Evolutionary conservation across 2,113 vertebrate species (phyloP).

Genomic region (Misgurnus mizolepis): DNA sequence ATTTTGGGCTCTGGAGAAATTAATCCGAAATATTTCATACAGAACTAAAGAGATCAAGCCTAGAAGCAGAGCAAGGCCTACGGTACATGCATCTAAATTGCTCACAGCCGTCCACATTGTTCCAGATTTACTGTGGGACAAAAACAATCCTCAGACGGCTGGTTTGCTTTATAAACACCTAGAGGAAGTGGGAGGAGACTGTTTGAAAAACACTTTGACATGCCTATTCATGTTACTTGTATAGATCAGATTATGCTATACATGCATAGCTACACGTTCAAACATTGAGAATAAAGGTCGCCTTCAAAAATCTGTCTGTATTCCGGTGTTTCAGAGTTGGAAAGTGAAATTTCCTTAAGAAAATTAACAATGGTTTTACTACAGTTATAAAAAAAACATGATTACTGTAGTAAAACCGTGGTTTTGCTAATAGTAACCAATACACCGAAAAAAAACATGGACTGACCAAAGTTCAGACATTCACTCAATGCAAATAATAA

Average conservation of each 20-base stretch:
- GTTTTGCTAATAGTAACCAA: background rate
- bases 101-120: background rate
- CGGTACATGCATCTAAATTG: slow-evolving; percentile 19
- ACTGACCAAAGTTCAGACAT: background rate
- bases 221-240: background rate
- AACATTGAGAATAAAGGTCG: no score
- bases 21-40: slow-evolving; percentile 45
- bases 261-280: no score
- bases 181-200: background rate
- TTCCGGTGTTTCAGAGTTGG: no score
- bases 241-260: no score
- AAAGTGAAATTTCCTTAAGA: no score
- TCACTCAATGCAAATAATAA: background rate
- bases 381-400: no score
- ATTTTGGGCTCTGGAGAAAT: slow-evolving; percentile 1
- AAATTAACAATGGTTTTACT: no score
- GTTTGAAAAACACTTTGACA: background rate
- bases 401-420: no score
- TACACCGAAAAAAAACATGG: no score
- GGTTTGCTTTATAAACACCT: background rate
- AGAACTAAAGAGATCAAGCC: slow-evolving; percentile 35
- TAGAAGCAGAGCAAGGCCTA: slow-evolving; percentile 6
- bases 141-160: background rate
- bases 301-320: no score
- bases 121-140: background rate